Evolutionary conservation across 2,113 vertebrate species (phyloP), one percentile per base, ranked within the genome.

Genomic region (Rhipidura dahli): DNA sequence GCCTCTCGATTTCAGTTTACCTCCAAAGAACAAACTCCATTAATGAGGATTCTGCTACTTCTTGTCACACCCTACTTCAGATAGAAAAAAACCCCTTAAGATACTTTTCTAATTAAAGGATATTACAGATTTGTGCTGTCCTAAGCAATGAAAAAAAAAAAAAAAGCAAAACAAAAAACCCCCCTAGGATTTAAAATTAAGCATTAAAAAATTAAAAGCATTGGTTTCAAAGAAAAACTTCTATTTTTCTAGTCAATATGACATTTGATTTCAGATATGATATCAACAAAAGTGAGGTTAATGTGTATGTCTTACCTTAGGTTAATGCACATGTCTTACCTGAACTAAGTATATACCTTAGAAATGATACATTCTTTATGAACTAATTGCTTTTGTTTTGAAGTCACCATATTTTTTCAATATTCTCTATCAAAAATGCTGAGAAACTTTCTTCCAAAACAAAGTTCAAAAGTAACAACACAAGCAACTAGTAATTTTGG

Each of bases 71-170:
- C 7, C 42, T 42, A 3, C 60, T 42, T 85, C 21, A 79, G 8
- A 16, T 0, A 56, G 3, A 31, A 64, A 56, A 73, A 26, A 63
- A 31, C 4, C 12, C 3, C 1, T 1, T 0, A 45, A 31, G 49
- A 5, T 33, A 8, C 13, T 44, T 82, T 66, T 78, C 23, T 2
- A 8, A 44, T 56, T 66, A 59, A 69, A 33, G 2, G 9, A 27
- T 30, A 14, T 59, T 73, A 31, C 16, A 60, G 16, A 68, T 68
- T 68, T 87, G 3, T 72, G 24, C 4, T 72, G 15, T 63, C 21
- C 42, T 60, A 60, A 37, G 4, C 37, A 82, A 82, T 10, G 13
- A 40, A 27, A 77, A 35, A 78, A 84, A 31, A 0, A 68, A 20
- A n/a, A n/a, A n/a, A n/a, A n/a, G n/a, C n/a, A n/a, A n/a, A n/a